A percentile compares a stretch with the other conserved stretches of the same genome.
phyloP scores from a whole-genome alignment of 2,888 invertebrate species.

The Hipparchia sbordonii region DNA sequence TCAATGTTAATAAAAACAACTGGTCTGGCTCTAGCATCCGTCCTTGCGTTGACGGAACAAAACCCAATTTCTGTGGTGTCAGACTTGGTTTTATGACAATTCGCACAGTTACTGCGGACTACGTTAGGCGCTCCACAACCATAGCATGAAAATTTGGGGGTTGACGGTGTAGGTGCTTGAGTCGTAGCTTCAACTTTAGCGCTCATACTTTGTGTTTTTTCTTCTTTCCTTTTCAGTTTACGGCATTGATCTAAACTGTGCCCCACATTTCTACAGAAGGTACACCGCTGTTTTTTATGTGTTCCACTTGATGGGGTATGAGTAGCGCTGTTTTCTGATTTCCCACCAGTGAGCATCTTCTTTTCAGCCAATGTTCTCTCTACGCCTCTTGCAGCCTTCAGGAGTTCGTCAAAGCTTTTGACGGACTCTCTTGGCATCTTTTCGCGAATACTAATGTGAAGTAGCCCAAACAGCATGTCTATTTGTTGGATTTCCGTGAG shows the following conservation, averaged over 20 bases:
- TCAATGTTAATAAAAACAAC: conserved; percentile 24
- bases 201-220: background rate
- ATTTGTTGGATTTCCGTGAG: conserved; percentile 19
- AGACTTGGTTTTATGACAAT: conserved; percentile 24
- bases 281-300: conserved; percentile 15
- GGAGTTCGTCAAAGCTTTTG: conserved; percentile 5
- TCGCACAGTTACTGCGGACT: conserved; percentile 19
- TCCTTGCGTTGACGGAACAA: conserved; percentile 27
- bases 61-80: conserved; percentile 17
- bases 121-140: conserved; percentile 38
- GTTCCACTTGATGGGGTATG: background rate
- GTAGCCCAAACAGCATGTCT: conserved; percentile 13
- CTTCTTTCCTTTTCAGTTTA: conserved; percentile 9
- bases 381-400: background rate
- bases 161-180: conserved; percentile 29
- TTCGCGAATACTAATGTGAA: conserved; percentile 5
- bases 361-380: conserved; percentile 1
- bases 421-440: conserved; percentile 12
- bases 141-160: conserved; percentile 32
- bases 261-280: conserved; percentile 24
- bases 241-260: conserved; percentile 31
- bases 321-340: background rate
- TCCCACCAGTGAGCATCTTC: background rate
- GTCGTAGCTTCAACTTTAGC: background rate
- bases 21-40: conserved; percentile 31